Evolutionary conservation across 2,797 vertebrate species (phyloP).

Genomic region (Craterocephalus amniculus): DNA sequence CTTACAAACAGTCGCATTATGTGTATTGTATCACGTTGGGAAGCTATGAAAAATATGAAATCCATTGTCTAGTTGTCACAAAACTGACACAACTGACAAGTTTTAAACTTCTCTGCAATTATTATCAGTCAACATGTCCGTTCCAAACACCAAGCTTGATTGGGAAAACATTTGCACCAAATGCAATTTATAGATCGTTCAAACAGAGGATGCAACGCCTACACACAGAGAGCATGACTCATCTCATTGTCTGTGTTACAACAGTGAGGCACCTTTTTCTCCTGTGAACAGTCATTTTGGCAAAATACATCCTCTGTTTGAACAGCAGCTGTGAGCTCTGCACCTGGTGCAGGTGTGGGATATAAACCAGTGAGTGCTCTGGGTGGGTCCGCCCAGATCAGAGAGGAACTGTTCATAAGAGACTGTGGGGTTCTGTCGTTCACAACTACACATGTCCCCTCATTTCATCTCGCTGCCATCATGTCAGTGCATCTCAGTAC

Average conservation of each 20-base stretch:
- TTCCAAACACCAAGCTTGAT: slow-evolving; percentile 49
- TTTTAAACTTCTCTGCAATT: slow-evolving; percentile 34
- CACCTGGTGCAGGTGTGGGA: slow-evolving; percentile 68
- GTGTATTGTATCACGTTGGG: neutral
- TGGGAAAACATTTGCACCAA: slow-evolving; percentile 62
- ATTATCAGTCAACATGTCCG: slow-evolving; percentile 41
- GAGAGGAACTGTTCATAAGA: slow-evolving; percentile 80
- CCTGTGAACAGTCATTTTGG: slow-evolving; percentile 44
- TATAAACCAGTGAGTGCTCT: slow-evolving; percentile 50
- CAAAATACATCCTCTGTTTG: slow-evolving; percentile 47
- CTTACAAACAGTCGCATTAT: neutral
- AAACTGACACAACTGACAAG: slow-evolving; percentile 14
- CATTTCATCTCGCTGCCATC: slow-evolving; percentile 76
- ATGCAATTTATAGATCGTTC: slow-evolving; percentile 52
- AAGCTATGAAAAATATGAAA: slow-evolving; percentile 6
- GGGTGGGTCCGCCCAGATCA: slow-evolving; percentile 68
- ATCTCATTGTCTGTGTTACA: slow-evolving; percentile 42
- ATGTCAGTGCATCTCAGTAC: slow-evolving; percentile 38
- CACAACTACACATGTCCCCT: slow-evolving; percentile 74
- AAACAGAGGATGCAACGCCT: slow-evolving; percentile 55
- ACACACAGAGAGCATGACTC: slow-evolving; percentile 53
- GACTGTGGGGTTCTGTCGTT: slow-evolving; percentile 86
- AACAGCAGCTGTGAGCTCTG: slow-evolving; percentile 59
- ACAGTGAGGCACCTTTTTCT: slow-evolving; percentile 55
- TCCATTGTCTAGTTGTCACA: slow-evolving; percentile 18